Evolutionary conservation across 2,888 invertebrate species (phyloP).

Genomic region (Phragmatobia fuliginosa): DNA sequence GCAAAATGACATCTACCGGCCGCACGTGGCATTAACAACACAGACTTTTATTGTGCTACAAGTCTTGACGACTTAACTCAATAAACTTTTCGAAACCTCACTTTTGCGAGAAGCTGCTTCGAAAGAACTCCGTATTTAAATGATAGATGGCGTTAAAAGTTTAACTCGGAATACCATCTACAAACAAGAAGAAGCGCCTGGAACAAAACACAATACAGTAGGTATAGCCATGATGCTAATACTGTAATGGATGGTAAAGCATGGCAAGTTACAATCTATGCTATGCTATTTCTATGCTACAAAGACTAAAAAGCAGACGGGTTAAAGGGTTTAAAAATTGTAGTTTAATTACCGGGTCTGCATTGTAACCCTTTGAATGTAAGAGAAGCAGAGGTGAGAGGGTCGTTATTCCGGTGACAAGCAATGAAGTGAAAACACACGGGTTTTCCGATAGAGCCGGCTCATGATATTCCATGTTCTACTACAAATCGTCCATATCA

Average conservation of each 20-base stretch:
- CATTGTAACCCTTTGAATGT: neutral
- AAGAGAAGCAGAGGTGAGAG: neutral
- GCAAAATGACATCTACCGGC: constrained; percentile 29
- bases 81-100: constrained; percentile 1
- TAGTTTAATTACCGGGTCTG: neutral
- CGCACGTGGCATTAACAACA: neutral
- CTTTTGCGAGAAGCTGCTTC: neutral
- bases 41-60: neutral
- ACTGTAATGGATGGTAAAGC: too few relatives aligned
- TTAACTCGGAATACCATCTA: too few relatives aligned
- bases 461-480: neutral
- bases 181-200: neutral
- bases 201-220: too few relatives aligned
- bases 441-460: neutral
- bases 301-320: neutral
- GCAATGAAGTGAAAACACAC: too few relatives aligned
- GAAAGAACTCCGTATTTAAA: neutral
- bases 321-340: neutral
- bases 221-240: too few relatives aligned
- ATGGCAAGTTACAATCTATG: too few relatives aligned
- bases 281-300: too few relatives aligned
- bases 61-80: neutral
- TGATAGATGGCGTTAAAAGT: constrained; percentile 39
- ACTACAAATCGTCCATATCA: too few relatives aligned
- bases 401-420: neutral